These are phyloP conservation scores for Pherbina coryleti DNA, from an alignment of 2,888 invertebrate species.

Conservation along the genomic window DNA sequence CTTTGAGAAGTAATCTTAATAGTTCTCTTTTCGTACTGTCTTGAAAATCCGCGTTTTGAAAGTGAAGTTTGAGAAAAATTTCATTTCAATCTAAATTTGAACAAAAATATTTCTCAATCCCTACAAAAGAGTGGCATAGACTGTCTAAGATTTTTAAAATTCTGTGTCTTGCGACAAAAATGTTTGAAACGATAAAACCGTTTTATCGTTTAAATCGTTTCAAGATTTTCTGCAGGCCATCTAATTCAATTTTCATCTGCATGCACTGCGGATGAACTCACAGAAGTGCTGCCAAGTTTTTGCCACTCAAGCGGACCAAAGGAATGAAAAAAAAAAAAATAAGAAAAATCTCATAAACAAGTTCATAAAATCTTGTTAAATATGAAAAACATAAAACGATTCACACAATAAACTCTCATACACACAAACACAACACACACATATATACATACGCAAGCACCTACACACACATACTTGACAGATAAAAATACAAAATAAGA, in stretches of 20 bases:
- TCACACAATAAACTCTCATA: background rate
- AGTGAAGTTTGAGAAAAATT: too few species aligned
- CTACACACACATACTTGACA: background rate
- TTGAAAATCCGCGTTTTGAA: too few species aligned
- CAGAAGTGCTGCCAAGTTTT: background rate
- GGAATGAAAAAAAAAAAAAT: background rate
- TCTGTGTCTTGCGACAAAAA: background rate
- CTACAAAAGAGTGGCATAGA: too few species aligned
- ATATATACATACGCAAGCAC: background rate
- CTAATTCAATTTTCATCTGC: constrained; percentile 13
- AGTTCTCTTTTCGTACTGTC: too few species aligned
- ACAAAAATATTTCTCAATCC: background rate
- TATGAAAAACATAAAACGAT: constrained; percentile 8
- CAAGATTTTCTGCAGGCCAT: background rate
- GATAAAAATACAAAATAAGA: background rate
- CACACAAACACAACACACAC: background rate
- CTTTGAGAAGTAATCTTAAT: too few species aligned
- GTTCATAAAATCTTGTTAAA: constrained; percentile 13
- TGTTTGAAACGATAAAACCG: background rate
- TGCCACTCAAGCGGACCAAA: background rate
- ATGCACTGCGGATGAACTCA: background rate
- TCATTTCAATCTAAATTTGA: too few species aligned
- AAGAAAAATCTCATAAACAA: background rate
- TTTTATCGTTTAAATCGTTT: background rate
- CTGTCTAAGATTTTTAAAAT: background rate